Base-by-base conservation (phyloP, 2,113 vertebrate species). In the Rhinichthys klamathensis region DNA sequence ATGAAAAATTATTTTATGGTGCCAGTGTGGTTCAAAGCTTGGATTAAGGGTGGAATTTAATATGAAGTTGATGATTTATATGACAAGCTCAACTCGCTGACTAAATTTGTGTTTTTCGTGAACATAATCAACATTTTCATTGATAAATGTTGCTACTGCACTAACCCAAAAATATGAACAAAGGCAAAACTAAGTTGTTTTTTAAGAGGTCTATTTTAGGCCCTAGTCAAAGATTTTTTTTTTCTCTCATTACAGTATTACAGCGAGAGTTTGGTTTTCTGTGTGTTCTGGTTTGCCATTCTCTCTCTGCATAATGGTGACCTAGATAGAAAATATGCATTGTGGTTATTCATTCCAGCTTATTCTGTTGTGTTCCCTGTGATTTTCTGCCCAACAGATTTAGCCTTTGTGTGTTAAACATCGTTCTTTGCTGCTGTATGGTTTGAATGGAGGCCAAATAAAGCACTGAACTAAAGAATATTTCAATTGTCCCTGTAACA, bases 51-150 rank as follows among this genome's bases (percentile, higher is more conserved):
- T 84, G 72, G 41, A 51, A 73, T 63, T 80, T 58, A 18, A 25
- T 84, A 60, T 87, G 41, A 80, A 74, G 69, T 84, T 80, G 65
- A 73, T 87, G 82, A 83, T 80, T 84, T 87, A 84, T 80, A 63
- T 44, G 73, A 44, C 80, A 56, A 76, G 23, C 63, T 77, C 63
- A 83, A 78, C 35, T 72, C 80, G 1, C 76, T 74, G 76, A 84
- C 56, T 84, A 61, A 15, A 72, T 72, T 69, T 82, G 25, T 9
- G 18, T 2, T 51, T 82, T 51, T 67, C 54, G 63, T 69, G 44
- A 67, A 23, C 16, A 54, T 69, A 51, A 69, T 82, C 63, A 69
- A 69, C 61, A 69, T 15, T 30, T 82, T 69, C 11, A 82, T 82
- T 82, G 27, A 69, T 69, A 54, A 15, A 51, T 82, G 80, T 82